Conservation (phyloP, 2,113 vertebrate genomes). For the Crotophaga sulcirostris region DNA sequence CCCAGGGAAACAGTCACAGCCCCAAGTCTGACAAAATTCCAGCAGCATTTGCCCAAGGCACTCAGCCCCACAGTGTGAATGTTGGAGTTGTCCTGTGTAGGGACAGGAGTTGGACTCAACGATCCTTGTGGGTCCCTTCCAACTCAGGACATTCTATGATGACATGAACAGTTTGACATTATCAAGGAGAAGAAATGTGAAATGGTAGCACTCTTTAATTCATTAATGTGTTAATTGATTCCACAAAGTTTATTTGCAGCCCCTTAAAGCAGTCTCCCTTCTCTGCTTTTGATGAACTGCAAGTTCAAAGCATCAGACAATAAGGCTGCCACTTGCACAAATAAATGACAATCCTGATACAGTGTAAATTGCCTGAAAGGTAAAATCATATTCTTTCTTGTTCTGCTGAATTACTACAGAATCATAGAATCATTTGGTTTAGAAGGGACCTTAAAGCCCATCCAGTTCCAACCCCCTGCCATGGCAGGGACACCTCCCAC, state of each 20-base stretch:
- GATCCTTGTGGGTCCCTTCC: too few species aligned
- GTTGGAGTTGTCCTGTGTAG: too few species aligned
- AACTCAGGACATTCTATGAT: too few species aligned
- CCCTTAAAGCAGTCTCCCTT: neutral
- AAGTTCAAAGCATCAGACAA: neutral
- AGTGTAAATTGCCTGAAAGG: neutral
- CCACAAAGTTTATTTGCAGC: neutral
- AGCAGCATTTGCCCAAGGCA: too few species aligned
- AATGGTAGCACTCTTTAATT: too few species aligned
- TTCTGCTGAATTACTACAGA: neutral
- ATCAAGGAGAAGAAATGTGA: neutral
- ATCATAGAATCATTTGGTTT: too few species aligned
- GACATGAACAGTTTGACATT: neutral
- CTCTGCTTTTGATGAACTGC: neutral
- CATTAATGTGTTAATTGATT: conserved; percentile 17
- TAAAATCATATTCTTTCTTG: neutral
- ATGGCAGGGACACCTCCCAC: too few species aligned
- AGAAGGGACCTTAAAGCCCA: too few species aligned
- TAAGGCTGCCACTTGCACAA: neutral
- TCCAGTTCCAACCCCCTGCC: too few species aligned
- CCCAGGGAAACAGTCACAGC: neutral
- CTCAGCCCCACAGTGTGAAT: too few species aligned
- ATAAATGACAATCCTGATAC: neutral
- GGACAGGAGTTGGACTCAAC: too few species aligned
- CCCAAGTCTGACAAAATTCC: too few species aligned